Percentiles rank a stretch among this genome's conserved stretches.
Conservation (phyloP, 1,140 invertebrate genomes). For the Drosophila azteca region DNA sequence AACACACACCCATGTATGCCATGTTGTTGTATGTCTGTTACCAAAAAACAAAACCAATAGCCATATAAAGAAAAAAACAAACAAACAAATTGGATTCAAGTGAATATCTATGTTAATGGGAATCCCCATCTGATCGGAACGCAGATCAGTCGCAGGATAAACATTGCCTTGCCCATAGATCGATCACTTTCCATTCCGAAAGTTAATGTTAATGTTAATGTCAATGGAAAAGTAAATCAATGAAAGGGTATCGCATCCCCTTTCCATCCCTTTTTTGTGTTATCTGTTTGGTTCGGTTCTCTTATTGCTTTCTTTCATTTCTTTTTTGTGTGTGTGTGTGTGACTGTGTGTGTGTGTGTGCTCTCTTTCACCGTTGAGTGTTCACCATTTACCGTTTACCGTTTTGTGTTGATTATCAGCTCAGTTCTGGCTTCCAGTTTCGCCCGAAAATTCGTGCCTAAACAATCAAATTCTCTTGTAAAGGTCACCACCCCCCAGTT, state of each 20-base stretch:
- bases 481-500: not conserved
- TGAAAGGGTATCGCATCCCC: too few species aligned
- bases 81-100: not conserved
- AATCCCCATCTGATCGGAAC: too few species aligned
- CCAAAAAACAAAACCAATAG: constrained; percentile 21
- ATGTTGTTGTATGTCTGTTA: constrained; percentile 16
- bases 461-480: too few species aligned
- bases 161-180: too few species aligned
- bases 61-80: constrained; percentile 15
- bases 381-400: constrained; percentile 7
- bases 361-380: too few species aligned
- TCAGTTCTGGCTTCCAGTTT: too few species aligned
- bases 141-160: too few species aligned
- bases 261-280: not conserved
- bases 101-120: not conserved
- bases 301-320: constrained; percentile 10
- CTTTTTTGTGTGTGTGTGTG: not conserved
- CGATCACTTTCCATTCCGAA: too few species aligned
- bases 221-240: too few species aligned
- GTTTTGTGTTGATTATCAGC: not conserved
- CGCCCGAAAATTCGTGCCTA: too few species aligned
- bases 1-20: constrained; percentile 18
- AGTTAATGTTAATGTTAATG: too few species aligned
- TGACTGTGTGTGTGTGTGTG: not conserved
- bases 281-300: constrained; percentile 3